Percentiles rank a stretch among this genome's conserved stretches.
phyloP scores from a whole-genome alignment of 2,888 invertebrate genomes.

The Drosophila subquinaria region DNA sequence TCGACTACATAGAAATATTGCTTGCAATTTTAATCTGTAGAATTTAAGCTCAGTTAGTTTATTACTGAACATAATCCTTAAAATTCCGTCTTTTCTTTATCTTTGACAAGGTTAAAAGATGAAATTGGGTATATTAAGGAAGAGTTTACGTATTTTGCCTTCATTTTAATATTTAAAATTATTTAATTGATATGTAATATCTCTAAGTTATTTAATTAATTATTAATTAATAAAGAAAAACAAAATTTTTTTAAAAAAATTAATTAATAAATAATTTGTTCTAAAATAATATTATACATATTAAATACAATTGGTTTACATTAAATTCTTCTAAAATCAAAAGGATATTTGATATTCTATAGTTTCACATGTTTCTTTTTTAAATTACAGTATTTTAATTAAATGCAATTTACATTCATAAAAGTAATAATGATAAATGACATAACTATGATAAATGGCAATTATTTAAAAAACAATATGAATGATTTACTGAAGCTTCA shows the following conservation, averaged over 20 bases:
- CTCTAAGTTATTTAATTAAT: no score
- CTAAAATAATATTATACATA: neutral
- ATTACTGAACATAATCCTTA: no score
- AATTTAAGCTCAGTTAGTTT: neutral
- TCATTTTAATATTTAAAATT: no score
- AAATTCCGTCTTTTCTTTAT: no score
- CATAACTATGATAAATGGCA: conserved; percentile 45
- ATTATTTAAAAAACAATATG: conserved; percentile 13
- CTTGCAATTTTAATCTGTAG: neutral
- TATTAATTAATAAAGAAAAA: no score
- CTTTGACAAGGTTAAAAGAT: no score
- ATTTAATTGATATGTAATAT: no score
- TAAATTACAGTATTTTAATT: neutral
- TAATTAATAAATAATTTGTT: no score
- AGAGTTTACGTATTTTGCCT: no score
- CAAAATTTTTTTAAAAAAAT: no score
- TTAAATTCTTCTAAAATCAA: neutral
- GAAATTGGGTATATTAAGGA: no score
- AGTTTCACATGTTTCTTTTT: neutral
- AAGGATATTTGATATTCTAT: conserved; percentile 3
- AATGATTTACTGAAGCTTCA: conserved; percentile 33
- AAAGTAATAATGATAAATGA: conserved; percentile 36
- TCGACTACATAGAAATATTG: neutral
- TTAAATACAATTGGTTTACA: no score
- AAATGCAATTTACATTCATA: conserved; percentile 21